A percentile compares a stretch with the other conserved stretches of the same genome.
Evolutionary conservation across 2,113 vertebrate species (phyloP).

Genomic region (cattle (Bos taurus)): ARS-UCD2.0 NC_037342.1:44316001-44316500

Average conservation of each 20-base stretch:
- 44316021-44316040: neutral
- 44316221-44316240: neutral
- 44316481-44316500: neutral
- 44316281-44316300: neutral
- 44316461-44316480: neutral
- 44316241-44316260: neutral
- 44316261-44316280: neutral
- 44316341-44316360: conserved; percentile 67
- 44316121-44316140: neutral
- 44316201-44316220: neutral
- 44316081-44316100: neutral
- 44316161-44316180: neutral
- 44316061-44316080: neutral
- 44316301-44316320: conserved; percentile 27
- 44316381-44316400: conserved; percentile 81
- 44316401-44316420: conserved; percentile 83
- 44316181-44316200: neutral
- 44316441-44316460: conserved; percentile 73
- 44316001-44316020: neutral
- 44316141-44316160: neutral
- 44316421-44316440: conserved; percentile 80
- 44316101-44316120: neutral
- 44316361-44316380: conserved; percentile 73
- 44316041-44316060: neutral
- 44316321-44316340: conserved; percentile 45